Evolutionary conservation across 2,797 vertebrate genomes (phyloP).

Genomic region (Ctenochaetus hawaiiensis): DNA sequence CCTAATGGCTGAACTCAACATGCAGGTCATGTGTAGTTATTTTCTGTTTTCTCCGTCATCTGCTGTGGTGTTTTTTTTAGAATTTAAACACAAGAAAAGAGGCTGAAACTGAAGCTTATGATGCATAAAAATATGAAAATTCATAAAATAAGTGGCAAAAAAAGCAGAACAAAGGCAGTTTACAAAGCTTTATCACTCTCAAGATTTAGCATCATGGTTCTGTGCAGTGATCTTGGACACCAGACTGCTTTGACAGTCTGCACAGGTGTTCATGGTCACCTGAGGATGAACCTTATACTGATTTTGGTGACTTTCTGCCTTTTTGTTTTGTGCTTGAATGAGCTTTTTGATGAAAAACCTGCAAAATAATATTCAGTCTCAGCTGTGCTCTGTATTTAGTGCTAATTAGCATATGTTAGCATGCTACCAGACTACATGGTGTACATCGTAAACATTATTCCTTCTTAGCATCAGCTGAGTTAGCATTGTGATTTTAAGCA

Average conservation of each 20-base stretch:
- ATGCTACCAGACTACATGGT: background rate
- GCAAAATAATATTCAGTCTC: no score
- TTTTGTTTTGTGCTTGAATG: background rate
- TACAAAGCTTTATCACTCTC: background rate
- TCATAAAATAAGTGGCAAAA: background rate
- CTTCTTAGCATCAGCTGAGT: background rate
- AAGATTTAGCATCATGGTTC: background rate
- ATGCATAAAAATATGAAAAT: background rate
- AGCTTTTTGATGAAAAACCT: no score
- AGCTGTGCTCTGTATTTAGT: no score
- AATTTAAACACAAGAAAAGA: background rate
- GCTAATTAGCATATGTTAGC: background rate
- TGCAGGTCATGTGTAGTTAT: conserved; percentile 53
- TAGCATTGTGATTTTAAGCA: background rate
- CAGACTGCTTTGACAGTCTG: background rate
- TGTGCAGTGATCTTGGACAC: background rate
- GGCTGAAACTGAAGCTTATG: background rate
- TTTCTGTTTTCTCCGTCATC: conserved; percentile 48
- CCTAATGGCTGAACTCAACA: conserved; percentile 59
- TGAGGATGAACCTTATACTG: background rate
- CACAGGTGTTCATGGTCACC: background rate
- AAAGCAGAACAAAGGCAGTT: background rate
- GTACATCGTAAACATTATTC: background rate
- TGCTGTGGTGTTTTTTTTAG: conserved; percentile 21
- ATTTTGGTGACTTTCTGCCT: background rate